Evolutionary conservation across 2,113 vertebrate species (phyloP).

Genomic region (Channa argus): DNA sequence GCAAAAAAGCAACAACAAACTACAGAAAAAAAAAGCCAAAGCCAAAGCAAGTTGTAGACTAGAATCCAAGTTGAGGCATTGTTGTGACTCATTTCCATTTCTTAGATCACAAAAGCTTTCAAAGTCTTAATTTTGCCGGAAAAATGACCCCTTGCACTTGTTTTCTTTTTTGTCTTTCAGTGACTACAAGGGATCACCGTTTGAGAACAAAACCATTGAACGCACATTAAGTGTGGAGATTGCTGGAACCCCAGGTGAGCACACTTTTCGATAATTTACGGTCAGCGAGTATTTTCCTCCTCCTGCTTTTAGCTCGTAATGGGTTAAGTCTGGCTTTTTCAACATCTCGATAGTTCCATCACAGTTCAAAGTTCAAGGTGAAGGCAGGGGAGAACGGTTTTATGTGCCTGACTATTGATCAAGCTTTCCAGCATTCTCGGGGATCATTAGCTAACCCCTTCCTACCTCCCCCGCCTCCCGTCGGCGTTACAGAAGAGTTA

Average conservation of each 20-base stretch:
- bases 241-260: conserved; percentile 99
- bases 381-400: conserved; percentile 63
- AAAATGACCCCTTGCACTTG: conserved; percentile 83
- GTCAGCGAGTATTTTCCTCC: background rate
- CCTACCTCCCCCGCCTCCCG: conserved; percentile 18
- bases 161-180: conserved; percentile 90
- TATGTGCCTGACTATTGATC: conserved; percentile 74
- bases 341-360: conserved; percentile 59
- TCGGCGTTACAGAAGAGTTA: conserved; percentile 58
- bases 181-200: conserved; percentile 99
- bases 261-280: background rate
- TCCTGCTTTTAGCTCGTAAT: conserved; percentile 14
- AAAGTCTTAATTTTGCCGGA: conserved; percentile 34
- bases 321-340: conserved; percentile 48
- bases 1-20: conserved; percentile 76
- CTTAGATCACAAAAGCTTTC: conserved; percentile 83
- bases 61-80: conserved; percentile 88
- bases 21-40: conserved; percentile 58
- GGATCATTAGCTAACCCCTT: conserved; percentile 69
- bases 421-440: conserved; percentile 65
- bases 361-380: conserved; percentile 76
- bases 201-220: conserved; percentile 99
- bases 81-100: conserved; percentile 89
- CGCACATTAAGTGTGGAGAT: conserved; percentile 99
- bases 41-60: conserved; percentile 54